Percentiles rank a stretch among this genome's conserved stretches.
Conservation (phyloP, 2,888 invertebrate species). For the Rhorus exstirpatorius region DNA sequence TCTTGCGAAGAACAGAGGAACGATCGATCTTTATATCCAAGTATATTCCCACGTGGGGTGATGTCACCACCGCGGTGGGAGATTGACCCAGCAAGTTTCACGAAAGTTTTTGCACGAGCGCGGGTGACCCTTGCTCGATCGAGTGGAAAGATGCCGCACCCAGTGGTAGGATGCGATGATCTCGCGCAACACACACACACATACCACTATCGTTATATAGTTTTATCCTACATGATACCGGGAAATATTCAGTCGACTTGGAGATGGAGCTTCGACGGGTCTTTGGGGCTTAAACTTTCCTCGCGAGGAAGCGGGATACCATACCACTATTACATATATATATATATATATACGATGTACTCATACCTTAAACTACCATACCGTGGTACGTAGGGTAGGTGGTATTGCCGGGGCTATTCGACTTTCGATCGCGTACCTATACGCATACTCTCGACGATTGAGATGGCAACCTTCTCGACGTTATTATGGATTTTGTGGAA, state of each 20-base stretch:
- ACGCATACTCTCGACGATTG: constrained; percentile 32
- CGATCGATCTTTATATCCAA: constrained; percentile 70
- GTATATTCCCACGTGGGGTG: constrained; percentile 63
- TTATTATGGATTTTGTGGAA: constrained; percentile 60
- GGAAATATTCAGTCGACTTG: constrained; percentile 76
- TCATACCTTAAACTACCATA: constrained; percentile 11
- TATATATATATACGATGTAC: neutral
- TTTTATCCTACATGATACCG: constrained; percentile 44
- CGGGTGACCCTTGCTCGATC: constrained; percentile 68
- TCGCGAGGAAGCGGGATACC: constrained; percentile 60
- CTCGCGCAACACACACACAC: constrained; percentile 54
- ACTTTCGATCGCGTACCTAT: constrained; percentile 8
- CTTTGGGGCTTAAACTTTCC: constrained; percentile 75
- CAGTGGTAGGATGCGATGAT: constrained; percentile 56
- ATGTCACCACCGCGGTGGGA: constrained; percentile 58
- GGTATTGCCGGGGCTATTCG: constrained; percentile 30
- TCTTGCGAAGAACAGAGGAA: constrained; percentile 54
- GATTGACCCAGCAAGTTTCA: constrained; percentile 70
- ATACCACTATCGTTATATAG: constrained; percentile 11
- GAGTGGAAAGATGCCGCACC: constrained; percentile 67
- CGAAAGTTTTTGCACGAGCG: constrained; percentile 66
- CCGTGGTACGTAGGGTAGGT: neutral
- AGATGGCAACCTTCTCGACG: constrained; percentile 19
- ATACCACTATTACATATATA: constrained; percentile 28
- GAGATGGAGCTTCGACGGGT: constrained; percentile 71